Conservation (phyloP, 2,888 invertebrate genomes). For the Drosophila emarginata region DNA sequence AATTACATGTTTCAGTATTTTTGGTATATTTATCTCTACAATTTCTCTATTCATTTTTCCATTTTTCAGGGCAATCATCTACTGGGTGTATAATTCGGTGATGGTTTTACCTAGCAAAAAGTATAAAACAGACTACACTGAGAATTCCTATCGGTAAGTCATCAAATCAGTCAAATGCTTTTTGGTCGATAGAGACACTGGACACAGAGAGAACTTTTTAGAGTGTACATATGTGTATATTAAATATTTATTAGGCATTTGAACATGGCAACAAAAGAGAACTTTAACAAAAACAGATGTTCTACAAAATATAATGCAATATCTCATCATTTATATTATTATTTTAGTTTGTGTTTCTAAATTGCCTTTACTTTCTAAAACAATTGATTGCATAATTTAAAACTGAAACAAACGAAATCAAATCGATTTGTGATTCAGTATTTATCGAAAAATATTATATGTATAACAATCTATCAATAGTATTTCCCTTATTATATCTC, state of each 20-base stretch:
- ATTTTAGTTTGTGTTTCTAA: no score
- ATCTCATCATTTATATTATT: no score
- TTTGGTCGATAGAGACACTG: neutral
- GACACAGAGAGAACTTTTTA: neutral
- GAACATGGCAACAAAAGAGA: constrained; percentile 31
- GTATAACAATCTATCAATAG: no score
- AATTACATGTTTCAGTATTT: constrained; percentile 29
- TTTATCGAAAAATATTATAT: no score
- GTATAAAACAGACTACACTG: constrained; percentile 91
- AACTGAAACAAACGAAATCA: no score
- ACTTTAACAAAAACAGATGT: no score
- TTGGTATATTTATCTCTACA: constrained; percentile 6
- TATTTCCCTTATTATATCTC: no score
- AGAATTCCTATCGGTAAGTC: constrained; percentile 90
- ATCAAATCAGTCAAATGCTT: constrained; percentile 1
- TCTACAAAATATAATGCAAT: no score
- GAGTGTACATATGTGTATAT: constrained; percentile 24
- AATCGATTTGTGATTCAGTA: no score
- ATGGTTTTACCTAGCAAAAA: constrained; percentile 95
- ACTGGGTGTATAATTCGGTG: constrained; percentile 95
- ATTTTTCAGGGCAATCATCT: constrained; percentile 89
- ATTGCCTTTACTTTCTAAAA: no score
- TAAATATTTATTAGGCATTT: constrained; percentile 72
- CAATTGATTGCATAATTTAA: no score
- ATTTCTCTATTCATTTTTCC: constrained; percentile 1